Percentiles rank a stretch among this genome's conserved stretches.
Conservation (phyloP, 1,140 invertebrate species). For the Ruditapes philippinarum region DNA sequence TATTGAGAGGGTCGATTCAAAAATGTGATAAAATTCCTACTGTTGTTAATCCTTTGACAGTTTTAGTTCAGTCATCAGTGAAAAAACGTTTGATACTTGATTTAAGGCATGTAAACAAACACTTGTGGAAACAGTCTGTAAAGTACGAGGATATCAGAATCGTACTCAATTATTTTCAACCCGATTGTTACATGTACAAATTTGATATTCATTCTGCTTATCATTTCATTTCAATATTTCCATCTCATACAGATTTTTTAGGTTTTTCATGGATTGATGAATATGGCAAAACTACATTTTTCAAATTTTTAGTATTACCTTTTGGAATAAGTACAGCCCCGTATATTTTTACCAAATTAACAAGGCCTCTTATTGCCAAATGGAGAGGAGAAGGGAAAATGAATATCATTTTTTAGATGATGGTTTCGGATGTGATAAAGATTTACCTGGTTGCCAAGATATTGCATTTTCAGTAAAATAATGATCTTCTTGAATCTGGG, state of each 20-base stretch:
- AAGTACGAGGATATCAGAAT: constrained; percentile 34
- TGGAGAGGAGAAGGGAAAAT: constrained; percentile 54
- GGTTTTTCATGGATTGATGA: constrained; percentile 3
- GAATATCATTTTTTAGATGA: constrained; percentile 45
- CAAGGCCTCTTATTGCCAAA: constrained; percentile 40
- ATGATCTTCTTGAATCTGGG: background rate
- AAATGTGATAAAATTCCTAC: background rate
- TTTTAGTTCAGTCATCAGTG: background rate
- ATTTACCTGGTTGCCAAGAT: background rate
- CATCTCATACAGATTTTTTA: background rate
- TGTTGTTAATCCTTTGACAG: constrained; percentile 28
- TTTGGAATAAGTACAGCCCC: constrained; percentile 52
- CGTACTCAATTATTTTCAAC: constrained; percentile 5
- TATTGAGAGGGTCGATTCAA: constrained; percentile 25
- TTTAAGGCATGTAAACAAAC: constrained; percentile 44
- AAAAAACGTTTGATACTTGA: constrained; percentile 54
- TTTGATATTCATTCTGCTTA: constrained; percentile 58
- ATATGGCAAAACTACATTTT: background rate
- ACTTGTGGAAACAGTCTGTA: constrained; percentile 35
- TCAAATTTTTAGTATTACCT: constrained; percentile 53
- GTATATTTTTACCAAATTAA: constrained; percentile 55
- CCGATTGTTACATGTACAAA: constrained; percentile 18
- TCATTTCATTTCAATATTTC: constrained; percentile 36
- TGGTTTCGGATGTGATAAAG: background rate
- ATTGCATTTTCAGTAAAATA: background rate